phyloP scores from a whole-genome alignment of 2,888 invertebrate genomes.

The Teleogryllus oceanicus region DNA sequence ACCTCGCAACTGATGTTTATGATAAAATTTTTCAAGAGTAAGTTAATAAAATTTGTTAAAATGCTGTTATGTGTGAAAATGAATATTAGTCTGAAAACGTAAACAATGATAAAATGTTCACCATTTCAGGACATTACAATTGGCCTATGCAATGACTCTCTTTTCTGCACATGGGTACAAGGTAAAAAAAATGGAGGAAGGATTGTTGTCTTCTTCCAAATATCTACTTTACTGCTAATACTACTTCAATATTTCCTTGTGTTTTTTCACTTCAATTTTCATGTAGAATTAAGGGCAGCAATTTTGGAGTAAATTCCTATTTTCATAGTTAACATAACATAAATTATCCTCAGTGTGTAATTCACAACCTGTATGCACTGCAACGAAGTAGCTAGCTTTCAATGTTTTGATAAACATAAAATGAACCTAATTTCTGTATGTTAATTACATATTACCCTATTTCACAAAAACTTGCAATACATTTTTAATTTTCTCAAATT shows the following conservation, averaged over 20 bases:
- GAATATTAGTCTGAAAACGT: too few relatives aligned
- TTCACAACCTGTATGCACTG: too few relatives aligned
- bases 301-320: too few relatives aligned
- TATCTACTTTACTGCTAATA: background rate
- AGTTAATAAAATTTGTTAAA: constrained; percentile 45
- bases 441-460: background rate
- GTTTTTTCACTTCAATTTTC: too few relatives aligned
- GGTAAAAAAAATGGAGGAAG: constrained; percentile 46
- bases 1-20: constrained; percentile 74
- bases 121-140: constrained; percentile 61
- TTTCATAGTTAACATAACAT: too few relatives aligned
- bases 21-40: constrained; percentile 81
- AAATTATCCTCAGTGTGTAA: too few relatives aligned
- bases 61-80: too few relatives aligned
- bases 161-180: constrained; percentile 70
- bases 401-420: too few relatives aligned
- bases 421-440: too few relatives aligned
- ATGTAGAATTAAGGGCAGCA: too few relatives aligned
- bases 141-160: constrained; percentile 68
- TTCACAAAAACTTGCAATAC: background rate
- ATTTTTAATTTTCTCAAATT: background rate
- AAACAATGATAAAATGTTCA: constrained; percentile 19
- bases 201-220: background rate
- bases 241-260: too few relatives aligned
- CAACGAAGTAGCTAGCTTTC: too few relatives aligned